Percentiles rank a stretch among this genome's conserved stretches.
Evolutionary conservation across 2,113 vertebrate species (phyloP).

Genomic region (Platichthys flesus): DNA sequence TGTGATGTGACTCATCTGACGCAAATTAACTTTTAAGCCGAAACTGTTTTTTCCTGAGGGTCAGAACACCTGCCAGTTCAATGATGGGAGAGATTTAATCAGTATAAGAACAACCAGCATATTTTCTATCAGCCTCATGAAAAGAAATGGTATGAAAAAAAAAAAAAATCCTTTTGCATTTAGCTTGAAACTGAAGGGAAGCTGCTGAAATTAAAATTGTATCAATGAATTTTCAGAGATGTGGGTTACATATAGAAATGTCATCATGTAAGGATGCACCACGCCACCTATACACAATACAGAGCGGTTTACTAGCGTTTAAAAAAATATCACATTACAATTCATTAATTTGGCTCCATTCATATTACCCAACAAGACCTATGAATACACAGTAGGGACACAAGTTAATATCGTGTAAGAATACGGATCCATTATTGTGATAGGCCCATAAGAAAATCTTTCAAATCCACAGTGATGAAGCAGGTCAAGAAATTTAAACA

Average conservation of each 20-base stretch:
- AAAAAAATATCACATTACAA: constrained; percentile 21
- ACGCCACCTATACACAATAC: neutral
- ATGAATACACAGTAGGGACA: too few relatives aligned
- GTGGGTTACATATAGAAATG: neutral
- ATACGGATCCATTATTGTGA: neutral
- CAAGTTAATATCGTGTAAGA: neutral
- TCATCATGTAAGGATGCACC: neutral
- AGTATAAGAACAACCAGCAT: neutral
- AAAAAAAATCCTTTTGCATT: neutral
- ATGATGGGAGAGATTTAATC: neutral
- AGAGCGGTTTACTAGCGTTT: neutral
- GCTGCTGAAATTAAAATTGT: neutral
- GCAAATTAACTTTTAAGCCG: neutral
- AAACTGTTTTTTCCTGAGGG: neutral
- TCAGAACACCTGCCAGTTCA: neutral
- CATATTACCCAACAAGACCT: neutral
- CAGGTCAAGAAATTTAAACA: neutral
- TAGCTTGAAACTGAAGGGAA: neutral
- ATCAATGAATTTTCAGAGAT: neutral
- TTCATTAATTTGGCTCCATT: neutral
- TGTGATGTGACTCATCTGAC: constrained; percentile 10
- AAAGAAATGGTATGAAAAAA: neutral
- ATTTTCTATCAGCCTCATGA: neutral
- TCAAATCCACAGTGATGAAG: constrained; percentile 1
- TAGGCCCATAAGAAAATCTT: neutral